Percentiles rank a stretch among this genome's conserved stretches.
phyloP scores from a whole-genome alignment of 1,140 invertebrate species.

The Drosophila azteca region DNA sequence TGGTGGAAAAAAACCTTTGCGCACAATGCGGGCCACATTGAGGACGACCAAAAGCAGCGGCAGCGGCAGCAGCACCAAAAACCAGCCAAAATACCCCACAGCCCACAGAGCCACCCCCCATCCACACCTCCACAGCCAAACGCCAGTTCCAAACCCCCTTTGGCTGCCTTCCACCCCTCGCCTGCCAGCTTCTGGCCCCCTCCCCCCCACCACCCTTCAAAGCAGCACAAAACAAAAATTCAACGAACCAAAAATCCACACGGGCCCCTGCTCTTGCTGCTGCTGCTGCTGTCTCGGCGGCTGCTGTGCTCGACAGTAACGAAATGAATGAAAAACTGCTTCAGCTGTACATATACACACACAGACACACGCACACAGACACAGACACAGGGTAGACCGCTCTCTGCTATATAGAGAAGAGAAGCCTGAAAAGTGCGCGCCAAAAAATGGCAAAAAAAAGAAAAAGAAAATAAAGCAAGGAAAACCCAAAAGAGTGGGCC shows the following conservation, averaged over 20 bases:
- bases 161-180: no score
- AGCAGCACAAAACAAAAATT: slow-evolving; percentile 29
- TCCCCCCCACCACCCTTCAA: no score
- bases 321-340: slow-evolving; percentile 70
- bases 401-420: slow-evolving; percentile 17
- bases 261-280: slow-evolving; percentile 39
- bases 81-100: slow-evolving; percentile 4
- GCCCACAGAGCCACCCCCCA: slow-evolving; percentile 3
- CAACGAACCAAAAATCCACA: slow-evolving; percentile 66
- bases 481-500: slow-evolving; percentile 7
- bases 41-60: slow-evolving; percentile 28
- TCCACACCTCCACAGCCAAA: no score
- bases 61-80: neutral
- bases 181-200: neutral
- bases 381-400: slow-evolving; percentile 14
- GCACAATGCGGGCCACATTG: slow-evolving; percentile 75
- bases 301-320: slow-evolving; percentile 63
- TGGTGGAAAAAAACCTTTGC: slow-evolving; percentile 29
- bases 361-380: slow-evolving; percentile 32
- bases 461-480: no score
- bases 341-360: slow-evolving; percentile 33
- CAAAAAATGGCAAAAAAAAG: slow-evolving; percentile 51
- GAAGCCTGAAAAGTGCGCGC: slow-evolving; percentile 41
- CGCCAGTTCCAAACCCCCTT: no score
- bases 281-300: slow-evolving; percentile 47